These are phyloP conservation scores for Struthio camelus DNA, from an alignment of 2,113 vertebrate genomes.

Conservation along the genomic window DNA sequence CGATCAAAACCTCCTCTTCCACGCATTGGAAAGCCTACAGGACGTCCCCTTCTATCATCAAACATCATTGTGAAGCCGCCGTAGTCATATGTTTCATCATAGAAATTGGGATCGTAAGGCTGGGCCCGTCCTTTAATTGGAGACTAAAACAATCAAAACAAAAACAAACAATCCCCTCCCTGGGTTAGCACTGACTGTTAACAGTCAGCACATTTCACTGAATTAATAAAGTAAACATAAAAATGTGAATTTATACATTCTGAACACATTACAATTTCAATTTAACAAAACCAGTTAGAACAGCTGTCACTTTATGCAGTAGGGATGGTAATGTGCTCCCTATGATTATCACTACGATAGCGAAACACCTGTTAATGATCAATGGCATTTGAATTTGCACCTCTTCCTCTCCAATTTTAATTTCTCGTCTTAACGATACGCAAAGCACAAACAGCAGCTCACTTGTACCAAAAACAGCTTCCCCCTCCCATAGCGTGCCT, in stretches of 20 bases:
- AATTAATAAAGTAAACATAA: not conserved
- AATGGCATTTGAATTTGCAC: not conserved
- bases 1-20: conserved; percentile 92
- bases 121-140: conserved; percentile 97
- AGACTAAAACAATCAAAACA: conserved; percentile 76
- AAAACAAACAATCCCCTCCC: not conserved
- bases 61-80: conserved; percentile 97
- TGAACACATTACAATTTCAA: not conserved
- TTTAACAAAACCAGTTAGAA: not conserved
- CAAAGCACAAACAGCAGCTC: not conserved
- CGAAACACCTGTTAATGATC: not conserved
- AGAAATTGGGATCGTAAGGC: conserved; percentile 97
- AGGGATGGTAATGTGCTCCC: fast-evolving
- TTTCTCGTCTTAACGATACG: not conserved
- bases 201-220: not conserved
- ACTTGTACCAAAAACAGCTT: not conserved
- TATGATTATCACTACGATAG: not conserved
- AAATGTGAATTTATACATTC: not conserved
- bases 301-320: not conserved
- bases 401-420: not conserved
- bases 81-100: conserved; percentile 97
- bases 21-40: conserved; percentile 90
- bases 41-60: conserved; percentile 93
- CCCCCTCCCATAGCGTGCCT: fast-evolving
- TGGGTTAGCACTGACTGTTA: not conserved